These are phyloP conservation scores for Asbolus verrucosus DNA, from an alignment of 1,140 invertebrate genomes.

Conservation along the genomic window DNA sequence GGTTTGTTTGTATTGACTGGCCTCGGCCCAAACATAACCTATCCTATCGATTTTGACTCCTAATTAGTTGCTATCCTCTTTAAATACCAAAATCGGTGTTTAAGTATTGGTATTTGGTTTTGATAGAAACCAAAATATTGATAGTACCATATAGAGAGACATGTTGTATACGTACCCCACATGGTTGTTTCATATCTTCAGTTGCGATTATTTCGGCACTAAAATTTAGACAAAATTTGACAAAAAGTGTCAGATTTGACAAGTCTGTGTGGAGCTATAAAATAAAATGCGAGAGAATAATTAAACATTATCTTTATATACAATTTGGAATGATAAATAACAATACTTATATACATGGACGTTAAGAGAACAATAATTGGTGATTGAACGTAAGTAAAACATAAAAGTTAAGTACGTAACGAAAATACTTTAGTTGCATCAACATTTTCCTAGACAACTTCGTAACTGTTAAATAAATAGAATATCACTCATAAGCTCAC, in stretches of 20 bases:
- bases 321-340: constrained; percentile 48
- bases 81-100: too few species aligned
- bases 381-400: constrained; percentile 15
- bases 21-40: background rate
- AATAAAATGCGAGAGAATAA: constrained; percentile 10
- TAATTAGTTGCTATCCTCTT: too few species aligned
- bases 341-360: constrained; percentile 47
- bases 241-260: background rate
- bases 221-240: constrained; percentile 9
- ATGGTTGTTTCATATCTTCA: constrained; percentile 25
- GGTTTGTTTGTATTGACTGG: constrained; percentile 45
- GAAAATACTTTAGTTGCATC: constrained; percentile 24
- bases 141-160: too few species aligned
- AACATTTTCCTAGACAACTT: constrained; percentile 17
- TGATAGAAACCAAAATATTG: too few species aligned
- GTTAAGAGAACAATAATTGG: constrained; percentile 24
- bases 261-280: too few species aligned
- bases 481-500: constrained; percentile 21
- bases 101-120: too few species aligned
- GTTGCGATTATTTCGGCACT: background rate
- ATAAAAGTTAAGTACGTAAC: constrained; percentile 32
- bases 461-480: constrained; percentile 17
- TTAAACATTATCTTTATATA: constrained; percentile 42
- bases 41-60: background rate
- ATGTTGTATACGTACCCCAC: constrained; percentile 29